These are phyloP conservation scores for Octopus sinensis DNA, from an alignment of 1,140 invertebrate genomes.

Conservation along the genomic window DNA sequence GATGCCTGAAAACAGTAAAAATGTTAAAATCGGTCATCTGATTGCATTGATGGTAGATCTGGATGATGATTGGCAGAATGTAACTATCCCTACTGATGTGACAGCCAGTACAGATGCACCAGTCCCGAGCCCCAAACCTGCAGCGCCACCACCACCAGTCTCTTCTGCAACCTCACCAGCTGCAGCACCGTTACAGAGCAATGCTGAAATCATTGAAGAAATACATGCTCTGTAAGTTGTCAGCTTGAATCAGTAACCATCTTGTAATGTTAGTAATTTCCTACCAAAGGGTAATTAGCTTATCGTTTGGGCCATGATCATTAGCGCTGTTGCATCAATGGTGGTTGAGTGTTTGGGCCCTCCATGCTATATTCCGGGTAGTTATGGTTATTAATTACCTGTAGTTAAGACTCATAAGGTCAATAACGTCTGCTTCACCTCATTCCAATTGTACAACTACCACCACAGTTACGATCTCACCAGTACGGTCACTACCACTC, in stretches of 20 bases:
- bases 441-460: no score
- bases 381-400: no score
- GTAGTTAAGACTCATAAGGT: no score
- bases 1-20: conserved; percentile 72
- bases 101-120: conserved; percentile 51
- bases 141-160: conserved; percentile 19
- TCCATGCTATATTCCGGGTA: no score
- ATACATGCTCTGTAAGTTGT: neutral
- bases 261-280: no score
- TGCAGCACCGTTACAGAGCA: neutral
- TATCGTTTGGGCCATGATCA: no score
- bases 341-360: no score
- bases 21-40: conserved; percentile 79
- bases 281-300: no score
- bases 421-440: no score
- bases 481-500: no score
- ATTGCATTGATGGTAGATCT: conserved; percentile 86
- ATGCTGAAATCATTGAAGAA: neutral
- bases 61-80: conserved; percentile 70
- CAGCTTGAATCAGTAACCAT: neutral
- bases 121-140: neutral
- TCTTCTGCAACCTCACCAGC: conserved; percentile 2
- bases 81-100: conserved; percentile 55
- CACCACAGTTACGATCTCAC: no score
- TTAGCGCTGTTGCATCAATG: no score